Conservation (phyloP, 2,797 vertebrate genomes). For the Cossypha niveicapilla region DNA sequence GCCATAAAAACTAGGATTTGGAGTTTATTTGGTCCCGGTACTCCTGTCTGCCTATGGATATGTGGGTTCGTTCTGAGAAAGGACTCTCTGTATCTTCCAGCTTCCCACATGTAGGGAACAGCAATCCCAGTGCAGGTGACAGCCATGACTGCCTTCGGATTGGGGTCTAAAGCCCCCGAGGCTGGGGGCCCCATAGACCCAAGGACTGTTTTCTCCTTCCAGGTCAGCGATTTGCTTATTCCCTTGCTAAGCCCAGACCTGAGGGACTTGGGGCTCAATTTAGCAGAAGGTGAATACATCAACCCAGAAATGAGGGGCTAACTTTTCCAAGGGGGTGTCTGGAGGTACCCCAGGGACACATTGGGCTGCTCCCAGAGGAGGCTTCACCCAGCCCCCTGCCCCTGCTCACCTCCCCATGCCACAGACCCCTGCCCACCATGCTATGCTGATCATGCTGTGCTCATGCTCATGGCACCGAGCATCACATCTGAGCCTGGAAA, state of each 20-base stretch:
- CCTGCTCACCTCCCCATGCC: not conserved
- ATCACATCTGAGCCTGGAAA: not conserved
- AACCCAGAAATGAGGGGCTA: not conserved
- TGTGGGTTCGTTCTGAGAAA: not conserved
- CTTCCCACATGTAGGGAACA: rapidly evolving
- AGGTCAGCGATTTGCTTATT: not conserved
- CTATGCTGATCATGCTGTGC: not conserved
- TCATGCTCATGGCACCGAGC: not conserved
- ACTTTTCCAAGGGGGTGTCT: not conserved
- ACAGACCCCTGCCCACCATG: rapidly evolving
- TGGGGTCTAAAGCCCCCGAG: not conserved
- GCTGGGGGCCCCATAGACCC: not conserved
- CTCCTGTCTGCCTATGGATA: not conserved
- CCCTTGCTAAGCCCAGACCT: not conserved
- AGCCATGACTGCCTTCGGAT: not conserved
- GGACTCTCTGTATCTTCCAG: not conserved
- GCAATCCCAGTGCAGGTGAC: not conserved
- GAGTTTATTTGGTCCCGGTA: not conserved
- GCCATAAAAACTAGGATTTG: not conserved
- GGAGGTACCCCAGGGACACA: not conserved
- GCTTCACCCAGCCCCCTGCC: not conserved
- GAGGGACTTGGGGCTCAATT: not conserved
- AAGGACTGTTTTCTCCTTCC: not conserved
- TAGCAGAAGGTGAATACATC: not conserved
- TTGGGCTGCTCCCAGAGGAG: not conserved